Evolutionary conservation across 2,888 invertebrate genomes (phyloP).

Genomic region (Idaea aversata): DNA sequence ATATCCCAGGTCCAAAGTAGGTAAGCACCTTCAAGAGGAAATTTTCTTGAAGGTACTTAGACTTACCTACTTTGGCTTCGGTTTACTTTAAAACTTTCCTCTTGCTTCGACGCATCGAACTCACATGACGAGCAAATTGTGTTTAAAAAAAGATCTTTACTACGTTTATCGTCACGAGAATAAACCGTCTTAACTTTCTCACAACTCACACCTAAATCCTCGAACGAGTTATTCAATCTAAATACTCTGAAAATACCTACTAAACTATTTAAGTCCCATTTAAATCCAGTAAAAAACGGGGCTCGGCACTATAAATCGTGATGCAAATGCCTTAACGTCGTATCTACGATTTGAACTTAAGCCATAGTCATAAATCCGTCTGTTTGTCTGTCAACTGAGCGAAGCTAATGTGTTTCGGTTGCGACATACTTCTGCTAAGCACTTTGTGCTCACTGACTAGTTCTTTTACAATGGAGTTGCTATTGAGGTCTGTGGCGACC

Average conservation of each 20-base stretch:
- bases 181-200: not conserved
- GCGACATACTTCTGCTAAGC: conserved; percentile 19
- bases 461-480: conserved; percentile 3
- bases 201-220: not conserved
- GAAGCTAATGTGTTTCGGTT: conserved; percentile 38
- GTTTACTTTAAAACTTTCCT: too few species aligned
- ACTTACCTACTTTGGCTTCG: too few species aligned
- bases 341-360: conserved; percentile 21
- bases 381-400: conserved; percentile 46
- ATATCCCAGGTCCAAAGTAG: too few species aligned
- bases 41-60: too few species aligned
- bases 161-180: not conserved
- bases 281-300: conserved; percentile 5
- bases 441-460: conserved; percentile 1
- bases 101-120: not conserved
- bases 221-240: not conserved
- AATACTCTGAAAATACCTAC: not conserved
- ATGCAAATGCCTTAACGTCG: conserved; percentile 18
- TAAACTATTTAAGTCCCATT: not conserved
- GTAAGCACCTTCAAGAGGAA: too few species aligned
- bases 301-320: conserved; percentile 13
- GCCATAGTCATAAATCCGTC: conserved; percentile 51
- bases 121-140: conserved; percentile 5
- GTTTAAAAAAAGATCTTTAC: not conserved
- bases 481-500: not conserved